Percentiles rank a stretch among this genome's conserved stretches.
phyloP scores from a whole-genome alignment of 1,140 invertebrate species.

The Caenorhabditis remanei region DNA sequence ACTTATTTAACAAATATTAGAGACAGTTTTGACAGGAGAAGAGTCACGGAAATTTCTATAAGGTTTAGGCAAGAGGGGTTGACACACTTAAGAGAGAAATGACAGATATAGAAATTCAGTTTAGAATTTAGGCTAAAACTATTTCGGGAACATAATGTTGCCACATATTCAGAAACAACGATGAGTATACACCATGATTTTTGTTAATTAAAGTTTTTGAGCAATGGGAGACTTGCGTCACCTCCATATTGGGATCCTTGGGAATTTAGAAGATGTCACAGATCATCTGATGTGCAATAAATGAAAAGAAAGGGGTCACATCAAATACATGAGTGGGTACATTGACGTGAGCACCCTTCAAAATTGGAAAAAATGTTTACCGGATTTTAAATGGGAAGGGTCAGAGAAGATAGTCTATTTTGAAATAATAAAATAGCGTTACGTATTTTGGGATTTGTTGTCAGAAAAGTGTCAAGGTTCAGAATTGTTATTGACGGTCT shows the following conservation, averaged over 20 bases:
- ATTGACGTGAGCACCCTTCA: neutral
- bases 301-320: neutral
- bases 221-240: neutral
- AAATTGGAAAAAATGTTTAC: constrained; percentile 4
- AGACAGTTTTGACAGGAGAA: neutral
- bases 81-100: neutral
- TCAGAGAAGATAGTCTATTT: neutral
- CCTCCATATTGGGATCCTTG: neutral
- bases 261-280: constrained; percentile 12
- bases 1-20: neutral
- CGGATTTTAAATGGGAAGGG: neutral
- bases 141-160: no score
- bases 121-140: neutral
- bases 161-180: no score
- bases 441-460: neutral
- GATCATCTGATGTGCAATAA: constrained; percentile 45
- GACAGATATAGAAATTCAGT: neutral
- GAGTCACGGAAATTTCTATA: no score
- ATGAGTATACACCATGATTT: neutral
- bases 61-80: neutral
- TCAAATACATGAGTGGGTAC: constrained; percentile 2
- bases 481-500: no score
- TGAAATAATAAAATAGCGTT: neutral
- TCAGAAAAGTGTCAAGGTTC: neutral
- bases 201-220: neutral